Conservation (phyloP, 2,888 invertebrate genomes). For the Rhopalosiphum nymphaeae region DNA sequence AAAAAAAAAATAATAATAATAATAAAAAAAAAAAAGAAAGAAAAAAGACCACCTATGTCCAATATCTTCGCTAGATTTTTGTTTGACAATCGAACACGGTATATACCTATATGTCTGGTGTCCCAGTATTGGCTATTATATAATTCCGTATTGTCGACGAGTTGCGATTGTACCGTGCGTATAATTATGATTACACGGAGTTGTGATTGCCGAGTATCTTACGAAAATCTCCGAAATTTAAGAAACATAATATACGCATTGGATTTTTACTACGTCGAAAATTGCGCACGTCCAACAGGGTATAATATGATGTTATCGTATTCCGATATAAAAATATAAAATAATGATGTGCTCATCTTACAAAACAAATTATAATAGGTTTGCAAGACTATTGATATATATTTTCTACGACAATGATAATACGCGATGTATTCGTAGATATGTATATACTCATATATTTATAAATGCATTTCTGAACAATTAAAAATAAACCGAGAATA, state of each 20-base stretch:
- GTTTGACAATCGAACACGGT: neutral
- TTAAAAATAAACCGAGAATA: neutral
- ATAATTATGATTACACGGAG: neutral
- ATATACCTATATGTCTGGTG: neutral
- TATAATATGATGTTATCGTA: neutral
- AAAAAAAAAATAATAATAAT: neutral
- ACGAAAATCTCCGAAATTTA: neutral
- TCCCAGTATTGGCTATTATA: neutral
- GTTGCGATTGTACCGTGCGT: neutral
- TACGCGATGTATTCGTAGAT: neutral
- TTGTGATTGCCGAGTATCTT: neutral
- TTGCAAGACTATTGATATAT: neutral
- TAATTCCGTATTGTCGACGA: neutral
- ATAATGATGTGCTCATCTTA: neutral
- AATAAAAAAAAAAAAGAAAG: neutral
- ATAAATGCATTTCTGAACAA: neutral
- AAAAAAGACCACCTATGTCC: neutral
- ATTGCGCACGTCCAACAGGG: neutral
- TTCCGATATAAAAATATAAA: neutral
- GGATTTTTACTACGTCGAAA: neutral
- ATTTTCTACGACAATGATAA: neutral
- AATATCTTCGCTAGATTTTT: neutral
- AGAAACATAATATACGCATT: neutral
- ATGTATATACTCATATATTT: neutral
- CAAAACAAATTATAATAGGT: neutral